phyloP scores from a whole-genome alignment of 2,888 invertebrate species.

The Beris morrisii region DNA sequence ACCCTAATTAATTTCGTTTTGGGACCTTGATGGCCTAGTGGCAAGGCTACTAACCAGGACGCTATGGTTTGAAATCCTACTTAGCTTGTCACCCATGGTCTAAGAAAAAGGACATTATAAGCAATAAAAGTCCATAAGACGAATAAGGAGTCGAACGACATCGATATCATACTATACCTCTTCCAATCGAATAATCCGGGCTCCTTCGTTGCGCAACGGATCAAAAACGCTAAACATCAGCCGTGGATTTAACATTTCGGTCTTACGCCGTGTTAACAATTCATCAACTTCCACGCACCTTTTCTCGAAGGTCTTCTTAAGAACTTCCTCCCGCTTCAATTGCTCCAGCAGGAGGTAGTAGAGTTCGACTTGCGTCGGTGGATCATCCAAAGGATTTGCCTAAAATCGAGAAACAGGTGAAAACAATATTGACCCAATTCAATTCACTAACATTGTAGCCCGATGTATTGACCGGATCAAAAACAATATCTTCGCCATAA shows the following conservation, averaged over 20 bases:
- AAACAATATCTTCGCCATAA: conserved; percentile 67
- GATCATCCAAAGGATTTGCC: conserved; percentile 65
- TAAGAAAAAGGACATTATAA: too few species aligned
- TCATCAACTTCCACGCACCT: conserved; percentile 51
- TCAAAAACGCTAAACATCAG: conserved; percentile 62
- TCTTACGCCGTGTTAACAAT: conserved; percentile 57
- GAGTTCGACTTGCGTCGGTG: conserved; percentile 65
- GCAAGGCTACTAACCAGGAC: too few species aligned
- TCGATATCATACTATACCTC: conserved; percentile 49
- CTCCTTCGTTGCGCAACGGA: conserved; percentile 59
- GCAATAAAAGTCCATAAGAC: too few species aligned
- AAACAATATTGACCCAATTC: background rate
- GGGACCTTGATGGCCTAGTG: too few species aligned
- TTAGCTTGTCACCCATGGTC: too few species aligned
- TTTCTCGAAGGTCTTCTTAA: conserved; percentile 60
- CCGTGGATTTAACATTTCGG: conserved; percentile 58
- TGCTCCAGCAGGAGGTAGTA: conserved; percentile 66
- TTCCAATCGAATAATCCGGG: conserved; percentile 57
- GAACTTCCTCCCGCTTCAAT: conserved; percentile 64
- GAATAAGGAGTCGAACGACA: too few species aligned
- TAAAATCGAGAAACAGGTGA: conserved; percentile 44
- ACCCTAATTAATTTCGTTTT: too few species aligned
- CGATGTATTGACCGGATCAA: conserved; percentile 65
- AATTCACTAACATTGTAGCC: conserved; percentile 64
- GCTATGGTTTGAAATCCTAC: too few species aligned